Conservation (phyloP, 2,797 vertebrate genomes). For the Crax fasciolata region DNA sequence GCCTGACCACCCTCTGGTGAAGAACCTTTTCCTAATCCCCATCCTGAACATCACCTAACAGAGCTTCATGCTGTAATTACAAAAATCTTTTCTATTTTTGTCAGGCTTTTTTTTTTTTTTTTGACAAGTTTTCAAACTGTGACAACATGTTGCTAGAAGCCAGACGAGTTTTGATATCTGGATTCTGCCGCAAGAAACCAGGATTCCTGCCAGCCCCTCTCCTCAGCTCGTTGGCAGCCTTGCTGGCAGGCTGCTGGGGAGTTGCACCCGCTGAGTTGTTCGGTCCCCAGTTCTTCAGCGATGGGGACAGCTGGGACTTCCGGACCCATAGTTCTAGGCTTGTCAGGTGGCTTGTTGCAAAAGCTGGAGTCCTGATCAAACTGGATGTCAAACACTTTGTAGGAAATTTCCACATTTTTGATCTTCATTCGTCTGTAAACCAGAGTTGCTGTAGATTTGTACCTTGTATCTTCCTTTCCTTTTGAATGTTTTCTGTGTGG, state of each 20-base stretch:
- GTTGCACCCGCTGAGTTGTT: neutral
- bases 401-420: neutral
- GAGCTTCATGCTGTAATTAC: neutral
- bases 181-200: slow-evolving; percentile 37
- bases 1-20: neutral
- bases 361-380: neutral
- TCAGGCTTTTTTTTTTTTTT: neutral
- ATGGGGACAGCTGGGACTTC: slow-evolving; percentile 29
- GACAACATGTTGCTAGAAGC: slow-evolving; percentile 11
- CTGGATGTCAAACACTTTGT: neutral
- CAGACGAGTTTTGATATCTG: slow-evolving; percentile 25
- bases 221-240: slow-evolving; percentile 46
- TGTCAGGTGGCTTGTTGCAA: neutral
- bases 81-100: neutral
- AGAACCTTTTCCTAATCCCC: neutral
- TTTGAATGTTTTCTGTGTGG: neutral
- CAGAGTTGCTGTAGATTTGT: neutral
- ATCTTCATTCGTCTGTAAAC: neutral
- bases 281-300: slow-evolving; percentile 13
- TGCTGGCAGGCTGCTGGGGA: neutral
- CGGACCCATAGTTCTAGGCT: slow-evolving; percentile 35
- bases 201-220: slow-evolving; percentile 54
- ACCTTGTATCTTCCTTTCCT: neutral
- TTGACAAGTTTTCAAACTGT: neutral
- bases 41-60: neutral